Conservation (phyloP, 2,888 invertebrate genomes). For the Apocheima hispidaria region DNA sequence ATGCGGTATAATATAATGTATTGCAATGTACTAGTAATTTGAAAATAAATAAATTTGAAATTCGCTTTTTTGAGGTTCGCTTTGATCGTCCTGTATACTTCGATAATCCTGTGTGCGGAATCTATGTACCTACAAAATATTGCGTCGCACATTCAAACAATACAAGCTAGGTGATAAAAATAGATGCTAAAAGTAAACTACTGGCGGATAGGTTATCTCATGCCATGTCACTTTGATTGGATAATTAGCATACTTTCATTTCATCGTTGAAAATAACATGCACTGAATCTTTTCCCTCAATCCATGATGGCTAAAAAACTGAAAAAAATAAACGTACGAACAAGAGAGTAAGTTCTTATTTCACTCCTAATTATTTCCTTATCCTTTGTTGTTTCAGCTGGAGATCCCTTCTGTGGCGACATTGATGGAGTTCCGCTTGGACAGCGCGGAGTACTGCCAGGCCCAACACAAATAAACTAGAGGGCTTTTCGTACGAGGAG, state of each 20-base stretch:
- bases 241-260: conserved; percentile 16
- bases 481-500: conserved; percentile 59
- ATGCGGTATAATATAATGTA: no score
- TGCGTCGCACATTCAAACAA: conserved; percentile 24
- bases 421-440: conserved; percentile 99
- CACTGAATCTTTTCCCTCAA: neutral
- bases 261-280: conserved; percentile 5
- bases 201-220: conserved; percentile 13
- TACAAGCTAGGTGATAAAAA: conserved; percentile 26
- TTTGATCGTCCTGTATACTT: no score
- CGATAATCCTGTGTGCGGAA: no score
- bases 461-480: conserved; percentile 97
- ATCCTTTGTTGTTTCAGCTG: conserved; percentile 87
- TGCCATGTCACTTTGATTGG: conserved; percentile 23
- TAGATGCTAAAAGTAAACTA: conserved; percentile 27
- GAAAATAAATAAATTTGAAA: no score
- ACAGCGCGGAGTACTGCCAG: conserved; percentile 99
- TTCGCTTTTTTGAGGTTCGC: no score
- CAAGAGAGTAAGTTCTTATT: no score
- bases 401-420: conserved; percentile 95
- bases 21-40: no score
- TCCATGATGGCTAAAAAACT: no score
- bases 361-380: neutral
- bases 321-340: no score
- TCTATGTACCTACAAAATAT: no score